Conservation (phyloP, 1,140 invertebrate species). For the Neotoxoptera formosana region DNA sequence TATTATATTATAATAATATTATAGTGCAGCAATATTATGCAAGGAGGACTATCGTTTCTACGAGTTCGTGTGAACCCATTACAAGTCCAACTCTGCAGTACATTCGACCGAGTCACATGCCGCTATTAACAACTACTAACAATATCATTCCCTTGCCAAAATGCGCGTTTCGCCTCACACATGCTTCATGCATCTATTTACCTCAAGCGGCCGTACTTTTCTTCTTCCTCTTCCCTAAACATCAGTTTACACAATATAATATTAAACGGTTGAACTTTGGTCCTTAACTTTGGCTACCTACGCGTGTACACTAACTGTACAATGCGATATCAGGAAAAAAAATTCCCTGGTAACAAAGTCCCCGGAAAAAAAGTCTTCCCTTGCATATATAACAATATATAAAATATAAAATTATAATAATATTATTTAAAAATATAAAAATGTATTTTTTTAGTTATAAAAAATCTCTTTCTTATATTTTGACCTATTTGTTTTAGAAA, state of each 20-base stretch:
- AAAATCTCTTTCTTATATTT: no score
- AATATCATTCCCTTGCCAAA: neutral
- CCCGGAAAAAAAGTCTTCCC: no score
- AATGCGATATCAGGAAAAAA: no score
- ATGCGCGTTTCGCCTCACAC: slow-evolving; percentile 27
- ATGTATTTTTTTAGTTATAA: no score
- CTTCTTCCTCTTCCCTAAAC: slow-evolving; percentile 54
- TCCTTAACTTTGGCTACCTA: neutral
- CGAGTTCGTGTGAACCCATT: neutral
- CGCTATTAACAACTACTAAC: neutral
- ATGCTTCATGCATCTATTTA: slow-evolving; percentile 33
- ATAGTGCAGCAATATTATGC: neutral
- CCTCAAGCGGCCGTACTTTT: slow-evolving; percentile 54
- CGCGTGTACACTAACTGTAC: no score
- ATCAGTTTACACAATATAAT: neutral
- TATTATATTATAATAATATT: neutral
- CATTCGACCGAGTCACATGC: slow-evolving; percentile 14
- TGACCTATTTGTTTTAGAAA: no score
- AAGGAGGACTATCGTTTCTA: neutral
- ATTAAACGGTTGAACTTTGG: neutral
- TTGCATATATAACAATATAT: no score
- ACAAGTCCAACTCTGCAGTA: neutral
- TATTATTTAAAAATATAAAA: no score
- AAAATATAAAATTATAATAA: no score
- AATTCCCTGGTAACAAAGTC: no score